phyloP scores from a whole-genome alignment of 37 sponge, comb jelly and placozoan genomes.

The Lycopodina hypogea region DNA sequence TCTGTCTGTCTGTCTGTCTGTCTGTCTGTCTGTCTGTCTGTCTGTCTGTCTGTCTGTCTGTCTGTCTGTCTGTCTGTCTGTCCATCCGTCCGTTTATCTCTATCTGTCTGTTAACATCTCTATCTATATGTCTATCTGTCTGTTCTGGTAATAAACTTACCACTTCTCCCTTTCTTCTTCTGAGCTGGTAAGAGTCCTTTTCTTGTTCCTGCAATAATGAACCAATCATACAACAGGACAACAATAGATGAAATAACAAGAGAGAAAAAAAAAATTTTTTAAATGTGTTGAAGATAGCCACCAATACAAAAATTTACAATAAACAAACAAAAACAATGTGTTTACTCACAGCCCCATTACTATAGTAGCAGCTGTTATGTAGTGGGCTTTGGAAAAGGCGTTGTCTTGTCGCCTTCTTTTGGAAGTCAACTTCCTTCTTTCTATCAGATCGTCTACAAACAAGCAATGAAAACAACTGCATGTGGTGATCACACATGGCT shows the following conservation, averaged over 20 bases:
- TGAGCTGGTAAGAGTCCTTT: conserved; percentile 11
- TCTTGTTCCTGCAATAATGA: conserved; percentile 45
- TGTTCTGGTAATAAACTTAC: no score
- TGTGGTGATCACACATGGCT: no score
- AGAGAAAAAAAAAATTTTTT: not conserved
- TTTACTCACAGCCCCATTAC: conserved; percentile 34
- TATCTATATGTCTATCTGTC: no score
- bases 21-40: no score
- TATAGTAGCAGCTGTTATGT: not conserved
- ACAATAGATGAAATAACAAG: not conserved
- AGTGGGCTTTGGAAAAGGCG: conserved; percentile 18
- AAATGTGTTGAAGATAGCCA: not conserved
- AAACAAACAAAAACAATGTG: not conserved
- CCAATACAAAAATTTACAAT: not conserved
- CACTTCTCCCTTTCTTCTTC: conserved; percentile 52
- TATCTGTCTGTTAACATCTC: no score
- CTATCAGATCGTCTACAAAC: conserved; percentile 43
- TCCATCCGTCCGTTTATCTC: no score
- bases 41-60: no score
- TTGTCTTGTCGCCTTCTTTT: conserved; percentile 39
- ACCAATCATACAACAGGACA: no score
- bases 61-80: no score
- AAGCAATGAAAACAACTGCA: no score
- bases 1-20: no score
- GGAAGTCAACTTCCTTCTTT: not conserved